A percentile compares a stretch with the other conserved stretches of the same genome.
Conservation (phyloP, 1,140 invertebrate species). For the Pseudomyrmex pallidus region DNA sequence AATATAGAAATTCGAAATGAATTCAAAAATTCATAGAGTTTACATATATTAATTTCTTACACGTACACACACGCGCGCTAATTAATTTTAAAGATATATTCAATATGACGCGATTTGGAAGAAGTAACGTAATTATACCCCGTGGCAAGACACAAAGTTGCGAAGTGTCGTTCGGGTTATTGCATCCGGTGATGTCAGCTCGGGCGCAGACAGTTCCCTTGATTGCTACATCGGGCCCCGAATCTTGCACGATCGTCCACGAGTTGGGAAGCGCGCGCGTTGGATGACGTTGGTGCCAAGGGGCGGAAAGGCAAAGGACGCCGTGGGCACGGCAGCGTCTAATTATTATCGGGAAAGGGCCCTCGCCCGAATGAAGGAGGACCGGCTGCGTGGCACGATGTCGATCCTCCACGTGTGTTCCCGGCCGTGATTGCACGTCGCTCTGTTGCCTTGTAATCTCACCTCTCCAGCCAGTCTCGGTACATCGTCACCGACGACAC, state of each 20-base stretch:
- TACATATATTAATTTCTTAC: too few relatives aligned
- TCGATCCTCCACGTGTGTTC: constrained; percentile 73
- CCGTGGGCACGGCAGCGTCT: constrained; percentile 71
- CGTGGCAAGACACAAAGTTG: constrained; percentile 44
- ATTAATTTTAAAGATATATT: background rate
- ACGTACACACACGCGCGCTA: too few relatives aligned
- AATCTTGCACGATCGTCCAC: constrained; percentile 58
- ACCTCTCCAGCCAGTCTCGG: constrained; percentile 58
- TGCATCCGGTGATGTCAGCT: constrained; percentile 47
- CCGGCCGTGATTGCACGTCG: constrained; percentile 75
- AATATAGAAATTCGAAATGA: too few relatives aligned
- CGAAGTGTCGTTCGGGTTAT: constrained; percentile 51
- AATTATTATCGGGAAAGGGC: constrained; percentile 77
- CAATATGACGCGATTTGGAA: background rate
- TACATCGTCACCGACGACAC: background rate
- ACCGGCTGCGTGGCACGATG: constrained; percentile 70
- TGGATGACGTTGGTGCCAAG: background rate
- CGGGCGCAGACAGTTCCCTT: constrained; percentile 48
- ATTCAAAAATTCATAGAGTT: too few relatives aligned
- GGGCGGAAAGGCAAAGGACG: constrained; percentile 56
- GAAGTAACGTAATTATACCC: constrained; percentile 51
- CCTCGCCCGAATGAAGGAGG: constrained; percentile 71
- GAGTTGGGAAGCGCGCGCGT: background rate
- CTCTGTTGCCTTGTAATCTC: constrained; percentile 78
- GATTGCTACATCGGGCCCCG: constrained; percentile 53